Base-by-base conservation (phyloP, 2,797 vertebrate genomes). In the Coccyzus lansbergi region DNA sequence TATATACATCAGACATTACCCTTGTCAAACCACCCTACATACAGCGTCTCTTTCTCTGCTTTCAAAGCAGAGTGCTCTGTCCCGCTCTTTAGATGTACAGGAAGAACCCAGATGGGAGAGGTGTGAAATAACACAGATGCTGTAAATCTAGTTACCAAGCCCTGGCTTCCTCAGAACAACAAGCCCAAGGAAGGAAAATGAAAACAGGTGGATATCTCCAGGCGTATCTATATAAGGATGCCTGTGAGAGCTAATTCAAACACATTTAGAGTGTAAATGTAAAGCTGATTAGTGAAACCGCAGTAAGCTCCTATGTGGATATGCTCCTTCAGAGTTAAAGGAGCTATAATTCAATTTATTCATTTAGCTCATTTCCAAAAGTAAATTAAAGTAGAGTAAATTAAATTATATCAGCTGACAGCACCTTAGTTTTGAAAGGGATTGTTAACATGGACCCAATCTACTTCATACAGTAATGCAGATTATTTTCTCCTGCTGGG, bases 351-450 rank as follows among this genome's bases (percentile, higher is more conserved):
- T 95, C 93, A 96, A 94, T 95, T 95, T 93, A 92, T 48, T 92
- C 80, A 88, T 93, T 94, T 95, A 95, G 94, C 85, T 96, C 69
- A 59, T 96, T 96, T 96, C 90, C 91, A 95, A 90, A 96, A 94
- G 85, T 88, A 92, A 95, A 96, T 96, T 92, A 95, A 93, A 80
- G 83, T 86, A 78, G 74, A 82, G 85, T 59, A 96, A 94, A 95
- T 96, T 91, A 93, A 94, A 96, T 96, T 96, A 93, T 94, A 92
- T 62, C 63, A 90, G 70, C 88, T 79, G 88, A 94, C 85, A 91
- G 88, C 53, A 96, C 93, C 96, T 96, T 94, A 46, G 6, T 92
- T 95, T 92, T 91, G 93, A 85, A 93, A 87, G 56, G 90, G 72
- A 90, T 92, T 88, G 85, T 88, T 96, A 91, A 79, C 20, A 2